A percentile compares a stretch with the other conserved stretches of the same genome.
Evolutionary conservation across 2,888 invertebrate species (phyloP).

Genomic region (Calameuta pallipes): DNA sequence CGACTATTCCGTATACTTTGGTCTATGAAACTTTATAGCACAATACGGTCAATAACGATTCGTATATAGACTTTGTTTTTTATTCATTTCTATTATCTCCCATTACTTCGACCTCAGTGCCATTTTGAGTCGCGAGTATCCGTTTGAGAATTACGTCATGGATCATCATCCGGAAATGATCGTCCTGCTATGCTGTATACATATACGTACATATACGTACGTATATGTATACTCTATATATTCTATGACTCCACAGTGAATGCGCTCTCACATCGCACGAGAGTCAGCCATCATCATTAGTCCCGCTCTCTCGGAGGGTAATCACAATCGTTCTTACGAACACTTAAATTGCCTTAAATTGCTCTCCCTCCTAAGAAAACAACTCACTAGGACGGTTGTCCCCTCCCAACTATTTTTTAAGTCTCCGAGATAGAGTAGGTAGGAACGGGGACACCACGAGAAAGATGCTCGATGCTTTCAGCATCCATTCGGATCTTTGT

Average conservation of each 20-base stretch:
- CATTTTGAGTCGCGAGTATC: conserved; percentile 8
- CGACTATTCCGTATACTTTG: not conserved
- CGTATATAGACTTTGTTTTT: not conserved
- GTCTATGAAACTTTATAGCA: not conserved
- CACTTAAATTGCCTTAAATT: conserved; percentile 51
- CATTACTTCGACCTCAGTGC: not conserved
- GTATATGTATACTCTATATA: not conserved
- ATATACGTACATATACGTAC: too few relatives aligned
- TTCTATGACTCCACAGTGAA: not conserved
- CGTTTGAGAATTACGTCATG: conserved; percentile 5
- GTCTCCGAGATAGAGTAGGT: not conserved
- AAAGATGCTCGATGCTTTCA: conserved; percentile 6
- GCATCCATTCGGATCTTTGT: conserved; percentile 17
- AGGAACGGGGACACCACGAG: not conserved
- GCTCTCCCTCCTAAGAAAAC: conserved; percentile 41
- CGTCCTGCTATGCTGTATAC: not conserved
- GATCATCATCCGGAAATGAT: not conserved
- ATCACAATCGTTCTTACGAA: conserved; percentile 50
- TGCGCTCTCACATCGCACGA: conserved; percentile 1
- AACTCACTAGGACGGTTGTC: conserved; percentile 17
- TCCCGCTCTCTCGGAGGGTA: conserved; percentile 34
- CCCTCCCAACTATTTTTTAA: not conserved
- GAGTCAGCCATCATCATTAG: conserved; percentile 47
- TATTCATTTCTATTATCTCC: not conserved
- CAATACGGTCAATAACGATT: conserved; percentile 9